Base-by-base conservation (phyloP, 2,888 invertebrate species). In the Euplexia lucipara region DNA sequence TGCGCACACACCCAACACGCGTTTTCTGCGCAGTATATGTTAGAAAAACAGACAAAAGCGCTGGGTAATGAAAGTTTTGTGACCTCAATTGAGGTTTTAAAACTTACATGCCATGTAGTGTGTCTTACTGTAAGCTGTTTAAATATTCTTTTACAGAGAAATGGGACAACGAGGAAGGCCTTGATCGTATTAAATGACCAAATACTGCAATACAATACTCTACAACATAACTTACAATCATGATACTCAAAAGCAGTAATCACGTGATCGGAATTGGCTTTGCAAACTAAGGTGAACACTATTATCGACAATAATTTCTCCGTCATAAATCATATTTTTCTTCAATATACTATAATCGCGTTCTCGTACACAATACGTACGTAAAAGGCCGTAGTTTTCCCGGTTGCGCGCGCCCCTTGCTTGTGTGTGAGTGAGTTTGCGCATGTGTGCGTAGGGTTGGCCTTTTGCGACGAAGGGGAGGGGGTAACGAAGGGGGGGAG, bases 1-100 rank as follows among this genome's bases (percentile, higher is more conserved):
- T 95, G 94, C 94, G 95, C 95, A 95, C 94, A 95, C 94, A 95
- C 85, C 91, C 90, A 93, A 93, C 94, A 95, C 94, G 94, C 95
- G 95, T 90, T 90, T 92, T 93, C 83, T 84, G 85, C 60, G 64
- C 76, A 92, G 95, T 90, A 90, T 80, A 90, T 39, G 79, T 12
- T 10, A 34, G 51, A 52, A 48, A 54, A 60, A 16, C 53, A 80
- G 77, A 83, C 65, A 41, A 64, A n/a, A 22, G 16, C 30, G n/a
- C 26, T n/a, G 44, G 35, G 22, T 56, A 60, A 78, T 53, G 47
- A 73, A 73, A 78, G 58, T 57, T 42, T 34, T 22, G 26, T 52
- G 54, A 58, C 66, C 66, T 45, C 41, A 49, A 53, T 76, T 57
- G 41, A n/a, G 39, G 57, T 68, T 37, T 45, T 3, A n/a, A 44